Conservation (phyloP, 2,797 vertebrate species). For the Poecilia wingei region DNA sequence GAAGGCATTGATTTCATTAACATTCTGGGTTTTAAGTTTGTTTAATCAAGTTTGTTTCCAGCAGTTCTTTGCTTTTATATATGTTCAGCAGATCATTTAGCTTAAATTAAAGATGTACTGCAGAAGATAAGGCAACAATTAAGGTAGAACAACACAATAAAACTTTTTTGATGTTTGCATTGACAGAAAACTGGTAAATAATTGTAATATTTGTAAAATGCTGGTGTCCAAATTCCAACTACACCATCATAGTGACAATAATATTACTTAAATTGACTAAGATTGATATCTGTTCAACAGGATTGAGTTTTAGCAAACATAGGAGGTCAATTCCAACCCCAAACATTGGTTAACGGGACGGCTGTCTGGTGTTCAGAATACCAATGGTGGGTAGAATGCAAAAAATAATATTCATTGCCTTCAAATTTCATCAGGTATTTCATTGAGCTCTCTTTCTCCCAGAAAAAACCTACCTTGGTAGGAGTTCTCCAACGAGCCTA, state of each 20-base stretch:
- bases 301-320: not conserved
- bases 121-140: not conserved
- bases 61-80: not conserved
- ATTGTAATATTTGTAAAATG: not conserved
- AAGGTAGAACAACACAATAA: not conserved
- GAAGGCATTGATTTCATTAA: slow-evolving; percentile 36
- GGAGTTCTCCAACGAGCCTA: not conserved
- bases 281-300: not conserved
- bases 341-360: not conserved
- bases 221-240: not conserved
- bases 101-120: not conserved
- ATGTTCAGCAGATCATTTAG: not conserved
- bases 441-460: not conserved
- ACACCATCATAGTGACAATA: not conserved
- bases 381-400: not conserved
- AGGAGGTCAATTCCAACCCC: not conserved
- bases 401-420: not conserved
- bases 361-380: slow-evolving; percentile 3
- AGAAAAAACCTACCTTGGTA: not conserved
- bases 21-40: not conserved
- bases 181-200: not conserved
- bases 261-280: not conserved
- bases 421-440: not conserved
- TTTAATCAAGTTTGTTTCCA: not conserved
- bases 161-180: not conserved